These are phyloP conservation scores for Dryas iulia DNA, from an alignment of 1,140 invertebrate genomes.

Conservation along the genomic window DNA sequence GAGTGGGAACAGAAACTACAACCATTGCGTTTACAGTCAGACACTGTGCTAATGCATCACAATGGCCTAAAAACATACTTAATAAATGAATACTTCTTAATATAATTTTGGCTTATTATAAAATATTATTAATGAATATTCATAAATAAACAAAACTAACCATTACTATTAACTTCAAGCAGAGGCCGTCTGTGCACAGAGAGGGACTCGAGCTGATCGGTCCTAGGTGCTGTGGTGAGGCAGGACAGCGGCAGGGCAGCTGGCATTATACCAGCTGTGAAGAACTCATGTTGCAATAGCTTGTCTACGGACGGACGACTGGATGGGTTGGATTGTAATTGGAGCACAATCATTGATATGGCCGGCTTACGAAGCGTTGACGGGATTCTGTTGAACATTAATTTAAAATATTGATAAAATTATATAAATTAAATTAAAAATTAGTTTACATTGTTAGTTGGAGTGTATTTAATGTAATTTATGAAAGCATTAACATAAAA, in stretches of 20 bases:
- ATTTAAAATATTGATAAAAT: neutral
- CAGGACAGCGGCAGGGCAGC: constrained; percentile 91
- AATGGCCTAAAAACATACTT: no score
- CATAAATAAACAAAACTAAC: constrained; percentile 32
- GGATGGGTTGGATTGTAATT: constrained; percentile 92
- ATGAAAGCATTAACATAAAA: no score
- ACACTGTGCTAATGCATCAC: no score
- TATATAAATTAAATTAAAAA: no score
- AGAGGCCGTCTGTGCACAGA: constrained; percentile 84
- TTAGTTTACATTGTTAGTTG: no score
- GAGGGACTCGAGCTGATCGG: constrained; percentile 85
- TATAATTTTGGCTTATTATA: no score
- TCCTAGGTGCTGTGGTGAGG: constrained; percentile 94
- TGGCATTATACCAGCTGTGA: constrained; percentile 89
- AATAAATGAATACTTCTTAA: no score
- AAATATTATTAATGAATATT: no score
- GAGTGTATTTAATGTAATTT: no score
- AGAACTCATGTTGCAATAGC: constrained; percentile 87
- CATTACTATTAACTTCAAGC: constrained; percentile 82
- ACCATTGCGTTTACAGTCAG: no score
- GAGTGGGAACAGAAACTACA: no score
- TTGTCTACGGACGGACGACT: constrained; percentile 89
- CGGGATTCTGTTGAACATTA: constrained; percentile 83
- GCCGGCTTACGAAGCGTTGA: constrained; percentile 85
- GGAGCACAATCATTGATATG: constrained; percentile 89